Evolutionary conservation across 1,140 invertebrate species (phyloP).

Genomic region (Spodoptera frugiperda): DNA sequence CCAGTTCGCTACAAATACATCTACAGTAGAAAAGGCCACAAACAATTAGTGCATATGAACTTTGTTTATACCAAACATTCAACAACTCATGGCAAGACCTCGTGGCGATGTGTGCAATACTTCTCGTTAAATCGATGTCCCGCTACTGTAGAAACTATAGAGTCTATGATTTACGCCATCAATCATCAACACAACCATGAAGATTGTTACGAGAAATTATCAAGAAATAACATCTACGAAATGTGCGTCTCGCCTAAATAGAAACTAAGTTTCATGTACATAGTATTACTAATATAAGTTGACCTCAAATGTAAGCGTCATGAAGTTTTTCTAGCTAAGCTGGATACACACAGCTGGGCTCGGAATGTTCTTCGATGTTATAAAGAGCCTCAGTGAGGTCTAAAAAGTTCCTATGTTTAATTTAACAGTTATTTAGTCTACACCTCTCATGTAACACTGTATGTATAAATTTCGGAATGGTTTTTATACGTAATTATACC

Average conservation of each 20-base stretch:
- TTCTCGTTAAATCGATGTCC: constrained; percentile 84
- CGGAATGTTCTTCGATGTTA: constrained; percentile 12
- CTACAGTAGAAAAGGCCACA: constrained; percentile 85
- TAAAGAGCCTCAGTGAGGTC: constrained; percentile 28
- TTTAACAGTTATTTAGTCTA: constrained; percentile 47
- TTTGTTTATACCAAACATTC: constrained; percentile 86
- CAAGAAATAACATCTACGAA: constrained; percentile 84
- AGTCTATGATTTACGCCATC: constrained; percentile 81
- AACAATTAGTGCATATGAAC: constrained; percentile 85
- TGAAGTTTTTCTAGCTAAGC: constrained; percentile 27
- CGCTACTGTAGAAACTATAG: constrained; percentile 84
- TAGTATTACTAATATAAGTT: constrained; percentile 53
- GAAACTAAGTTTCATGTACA: constrained; percentile 50
- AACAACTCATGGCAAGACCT: constrained; percentile 84
- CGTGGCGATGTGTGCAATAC: constrained; percentile 85
- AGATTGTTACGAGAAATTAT: constrained; percentile 82
- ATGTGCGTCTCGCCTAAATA: constrained; percentile 76
- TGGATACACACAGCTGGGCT: background rate
- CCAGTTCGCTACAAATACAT: constrained; percentile 84
- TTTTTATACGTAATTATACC: constrained; percentile 45
- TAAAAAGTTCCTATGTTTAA: constrained; percentile 64
- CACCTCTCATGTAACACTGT: constrained; percentile 33
- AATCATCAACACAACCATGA: constrained; percentile 85
- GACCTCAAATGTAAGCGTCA: constrained; percentile 27
- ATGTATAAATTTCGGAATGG: constrained; percentile 42